These are phyloP conservation scores for Listrodromus nycthemerus DNA, from an alignment of 2,888 invertebrate species.

Conservation along the genomic window DNA sequence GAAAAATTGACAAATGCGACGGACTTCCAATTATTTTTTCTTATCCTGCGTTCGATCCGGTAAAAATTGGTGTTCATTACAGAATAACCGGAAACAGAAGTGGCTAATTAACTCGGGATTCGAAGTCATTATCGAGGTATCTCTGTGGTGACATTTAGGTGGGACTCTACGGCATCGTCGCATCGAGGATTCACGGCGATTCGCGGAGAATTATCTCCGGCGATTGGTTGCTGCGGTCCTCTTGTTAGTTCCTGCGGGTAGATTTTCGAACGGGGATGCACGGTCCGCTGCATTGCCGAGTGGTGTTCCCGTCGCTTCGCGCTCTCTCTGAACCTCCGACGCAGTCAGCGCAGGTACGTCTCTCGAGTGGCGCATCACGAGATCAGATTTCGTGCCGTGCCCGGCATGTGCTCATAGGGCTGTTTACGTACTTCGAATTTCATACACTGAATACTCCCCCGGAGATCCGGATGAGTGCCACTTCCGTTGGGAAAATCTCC, in stretches of 20 bases:
- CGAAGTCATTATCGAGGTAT: background rate
- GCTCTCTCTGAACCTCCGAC: background rate
- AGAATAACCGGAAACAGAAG: background rate
- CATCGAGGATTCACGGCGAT: constrained; percentile 27
- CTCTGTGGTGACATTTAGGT: background rate
- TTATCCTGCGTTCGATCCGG: background rate
- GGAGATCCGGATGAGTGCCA: background rate
- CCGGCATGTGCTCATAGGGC: background rate
- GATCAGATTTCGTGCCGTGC: constrained; percentile 12
- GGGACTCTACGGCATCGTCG: background rate
- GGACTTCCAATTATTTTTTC: background rate
- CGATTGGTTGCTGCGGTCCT: constrained; percentile 11
- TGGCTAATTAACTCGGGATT: constrained; percentile 1
- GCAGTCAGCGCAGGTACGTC: constrained; percentile 1
- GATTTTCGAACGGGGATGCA: constrained; percentile 13
- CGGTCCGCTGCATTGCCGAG: background rate
- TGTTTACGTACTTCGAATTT: constrained; percentile 1
- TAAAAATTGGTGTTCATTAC: background rate
- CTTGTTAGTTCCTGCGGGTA: constrained; percentile 22
- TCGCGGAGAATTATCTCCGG: constrained; percentile 24
- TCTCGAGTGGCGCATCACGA: constrained; percentile 9
- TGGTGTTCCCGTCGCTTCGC: background rate
- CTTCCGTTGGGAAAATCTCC: background rate
- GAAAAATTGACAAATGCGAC: background rate
- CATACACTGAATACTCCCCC: background rate